Conservation (phyloP, 2,113 vertebrate genomes). For the Theristicus caerulescens region DNA sequence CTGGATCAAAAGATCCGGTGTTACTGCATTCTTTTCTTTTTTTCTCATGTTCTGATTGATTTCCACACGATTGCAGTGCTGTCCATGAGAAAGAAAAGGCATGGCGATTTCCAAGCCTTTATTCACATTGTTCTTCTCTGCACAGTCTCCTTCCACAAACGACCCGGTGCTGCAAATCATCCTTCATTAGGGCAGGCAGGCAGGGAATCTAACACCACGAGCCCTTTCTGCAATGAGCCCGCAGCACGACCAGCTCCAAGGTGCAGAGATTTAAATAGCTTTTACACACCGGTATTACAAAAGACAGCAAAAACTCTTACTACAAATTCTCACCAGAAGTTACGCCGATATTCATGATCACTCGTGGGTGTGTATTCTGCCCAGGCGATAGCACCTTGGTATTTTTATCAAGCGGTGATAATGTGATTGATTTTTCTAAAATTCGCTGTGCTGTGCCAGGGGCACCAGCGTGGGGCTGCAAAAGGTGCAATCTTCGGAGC, state of each 20-base stretch:
- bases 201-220: neutral
- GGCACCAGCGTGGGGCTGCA: rapidly evolving
- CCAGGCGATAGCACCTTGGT: neutral
- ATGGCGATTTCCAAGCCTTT: neutral
- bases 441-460: neutral
- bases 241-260: rapidly evolving
- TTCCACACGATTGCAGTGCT: neutral
- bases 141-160: neutral
- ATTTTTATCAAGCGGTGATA: neutral
- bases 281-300: neutral
- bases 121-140: neutral
- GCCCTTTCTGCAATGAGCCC: neutral
- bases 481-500: neutral
- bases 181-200: neutral
- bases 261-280: neutral
- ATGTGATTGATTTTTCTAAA: neutral
- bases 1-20: neutral
- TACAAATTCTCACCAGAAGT: neutral
- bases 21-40: neutral
- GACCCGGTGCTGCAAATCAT: neutral
- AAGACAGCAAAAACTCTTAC: neutral
- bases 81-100: neutral
- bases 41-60: neutral
- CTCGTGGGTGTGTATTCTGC: rapidly evolving
- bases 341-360: neutral